Evolutionary conservation across 2,797 vertebrate species (phyloP), one percentile per base, ranked within the genome.

Genomic region (Pseudomugil gertrudae): DNA sequence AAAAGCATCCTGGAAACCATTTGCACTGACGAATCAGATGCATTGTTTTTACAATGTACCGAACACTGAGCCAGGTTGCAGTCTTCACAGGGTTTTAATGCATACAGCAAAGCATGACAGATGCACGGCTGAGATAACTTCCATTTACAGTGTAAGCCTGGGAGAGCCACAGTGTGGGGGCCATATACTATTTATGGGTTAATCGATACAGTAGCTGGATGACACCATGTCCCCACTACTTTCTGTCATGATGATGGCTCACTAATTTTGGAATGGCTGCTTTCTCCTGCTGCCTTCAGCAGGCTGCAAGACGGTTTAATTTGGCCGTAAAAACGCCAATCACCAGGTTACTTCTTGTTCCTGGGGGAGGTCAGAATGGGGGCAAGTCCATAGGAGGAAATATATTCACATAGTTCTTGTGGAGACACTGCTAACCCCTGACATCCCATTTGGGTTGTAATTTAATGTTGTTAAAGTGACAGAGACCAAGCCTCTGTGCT

Each of bases 171-270:
- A 48, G 80, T 66, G 76, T 81, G 75, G 76, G 78, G 83, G 86
- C 87, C 84, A 72, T 89, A 88, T 89, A 89, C 82, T 91, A 92
- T 96, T 95, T 95, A 96, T 94, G 90, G 88, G 86, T 92, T 93
- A 95, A 96, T 98, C 96, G 92, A 96, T 96, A 95, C 93, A 88
- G 93, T 94, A 92, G 94, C 93, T 91, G 95, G 95, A 96, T 96
- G 95, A 96, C 95, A 96, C 94, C 92, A 86, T 96, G 95, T 96
- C 95, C 93, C 89, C 86, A 86, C 94, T 95, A 95, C 94, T 95
- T 96, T 96, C 96, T 95, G 95, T 95, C 94, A 95, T 88, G 92
- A 95, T 95, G 95, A 96, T 95, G 94, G 95, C 94, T 95, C 95
- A 95, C 96, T 96, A 96, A 97, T 96, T 96, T 96, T 94, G 94